Evolutionary conservation across 2,797 vertebrate species (phyloP), one percentile per base, ranked within the genome.

Genomic region (Spondyliosoma cantharus): DNA sequence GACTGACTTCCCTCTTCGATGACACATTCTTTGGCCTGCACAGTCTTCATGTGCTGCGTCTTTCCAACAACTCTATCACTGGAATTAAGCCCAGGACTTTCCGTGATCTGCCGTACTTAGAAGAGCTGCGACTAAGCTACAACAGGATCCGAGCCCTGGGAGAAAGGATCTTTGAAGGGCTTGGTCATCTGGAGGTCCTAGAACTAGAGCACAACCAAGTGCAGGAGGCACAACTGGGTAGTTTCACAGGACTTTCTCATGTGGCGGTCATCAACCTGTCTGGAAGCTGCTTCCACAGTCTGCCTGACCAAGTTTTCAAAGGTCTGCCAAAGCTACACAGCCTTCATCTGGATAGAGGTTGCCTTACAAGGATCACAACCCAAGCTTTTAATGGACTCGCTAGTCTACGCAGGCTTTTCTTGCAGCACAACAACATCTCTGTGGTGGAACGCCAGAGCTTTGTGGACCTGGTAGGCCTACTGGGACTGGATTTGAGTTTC

Each of bases 191-290:
- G 78, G 97, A 99, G 88, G 96, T 97, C 58, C 93, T 99, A 0
- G 96, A 95, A 1, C 93, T 99, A 17, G 96, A 98, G 20, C 91
- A 99, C 90, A 99, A 99, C 85, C 95, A 95, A 77, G 92, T 99
- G 25, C 96, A 97, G 59, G 97, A 97, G 74, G 91, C 97, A 69
- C 93, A 94, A 73, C 53, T 83, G 0, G 96, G 96, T 0, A 94
- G 96, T 0, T 99, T 99, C 73, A 76, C 92, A 0, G 97, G 97
- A 7, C 95, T 99, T 16, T 87, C 93, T 82, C 96, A 96, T 0
- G 90, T 98, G 59, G 98, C 98, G 0, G 97, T 99, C 76, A 96
- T 99, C 87, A 98, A 99, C 79, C 92, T 99, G 48, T 97, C 98
- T 0, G 96, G 96, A 0, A 99, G 98, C 85, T 98, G 97, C 84